Percentiles rank a stretch among this genome's conserved stretches.
phyloP scores from a whole-genome alignment of 2,113 vertebrate species.

The Elaphurus davidianus region DNA sequence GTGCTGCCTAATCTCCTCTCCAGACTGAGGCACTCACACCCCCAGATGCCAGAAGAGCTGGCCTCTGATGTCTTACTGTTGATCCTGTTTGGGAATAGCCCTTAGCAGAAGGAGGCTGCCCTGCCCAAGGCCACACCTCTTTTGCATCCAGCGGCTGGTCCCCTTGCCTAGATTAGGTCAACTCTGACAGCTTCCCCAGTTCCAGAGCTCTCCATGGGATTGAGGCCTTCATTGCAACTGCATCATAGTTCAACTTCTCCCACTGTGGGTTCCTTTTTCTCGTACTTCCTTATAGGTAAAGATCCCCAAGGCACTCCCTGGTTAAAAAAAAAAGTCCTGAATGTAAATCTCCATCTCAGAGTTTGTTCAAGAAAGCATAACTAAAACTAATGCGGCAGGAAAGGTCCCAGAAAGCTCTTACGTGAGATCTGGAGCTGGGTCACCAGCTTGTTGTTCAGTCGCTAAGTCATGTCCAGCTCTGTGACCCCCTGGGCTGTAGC shows the following conservation, averaged over 20 bases:
- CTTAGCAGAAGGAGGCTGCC: neutral
- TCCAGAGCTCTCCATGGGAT: neutral
- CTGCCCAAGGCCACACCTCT: fast-evolving
- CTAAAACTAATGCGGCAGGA: neutral
- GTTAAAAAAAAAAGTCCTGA: neutral
- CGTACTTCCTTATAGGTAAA: neutral
- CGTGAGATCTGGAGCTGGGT: neutral
- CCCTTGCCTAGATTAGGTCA: neutral
- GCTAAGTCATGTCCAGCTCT: neutral
- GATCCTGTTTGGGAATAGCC: neutral
- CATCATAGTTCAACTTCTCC: neutral
- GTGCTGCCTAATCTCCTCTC: fast-evolving
- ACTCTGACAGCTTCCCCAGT: neutral
- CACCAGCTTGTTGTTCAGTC: neutral
- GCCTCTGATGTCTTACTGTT: neutral
- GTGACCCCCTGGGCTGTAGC: neutral
- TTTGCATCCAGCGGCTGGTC: neutral
- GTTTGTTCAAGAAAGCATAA: neutral
- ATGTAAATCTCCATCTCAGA: neutral
- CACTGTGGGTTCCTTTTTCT: neutral
- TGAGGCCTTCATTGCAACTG: neutral
- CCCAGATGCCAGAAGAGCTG: neutral
- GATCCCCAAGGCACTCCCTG: neutral
- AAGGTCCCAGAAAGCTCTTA: neutral
- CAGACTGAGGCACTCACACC: neutral